Base-by-base conservation (phyloP, 2,113 vertebrate genomes). In the Phaetusa simplex region DNA sequence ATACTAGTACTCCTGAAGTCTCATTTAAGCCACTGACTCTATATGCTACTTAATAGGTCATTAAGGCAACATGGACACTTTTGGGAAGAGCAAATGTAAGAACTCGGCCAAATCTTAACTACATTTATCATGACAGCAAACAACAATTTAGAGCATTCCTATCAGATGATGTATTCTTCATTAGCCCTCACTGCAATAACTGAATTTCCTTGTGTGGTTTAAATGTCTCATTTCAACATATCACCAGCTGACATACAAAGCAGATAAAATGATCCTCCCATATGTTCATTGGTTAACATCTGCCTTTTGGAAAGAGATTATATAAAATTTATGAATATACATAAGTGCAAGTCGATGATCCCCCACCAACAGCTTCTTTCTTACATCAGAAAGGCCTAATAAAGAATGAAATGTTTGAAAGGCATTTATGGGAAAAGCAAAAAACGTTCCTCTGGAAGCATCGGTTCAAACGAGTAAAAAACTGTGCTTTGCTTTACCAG, bases 151-250 rank as follows among this genome's bases (percentile, higher is more conserved):
- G 2, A 84, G 65, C 40, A 79, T 67, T 89, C 56, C 72, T 36
- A 8, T 24, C 1, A 0, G 32, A 23, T 30, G 53, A 88, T 24
- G 32, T 19, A 61, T 3, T 69, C 36, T 53, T 49, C 52, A 12
- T 0, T 78, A 69, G 27, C 38, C 47, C 72, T 81, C 0, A 0
- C 34, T 2, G 10, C 77, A 94, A 9, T 20, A 7, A 10, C 38
- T 85, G 30, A 38, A 81, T 53, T 82, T 91, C 65, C 47, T 71
- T 15, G 38, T 43, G 77, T 14, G 32, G 26, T 49, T 65, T 21
- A 62, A 85, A 8, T 14, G 18, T 21, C n/a, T 52, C 4, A 1
- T 12, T 84, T 78, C 47, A 77, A 50, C 47, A 22, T 59, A 47
- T 19, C 79, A 27, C 23, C 21, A 59, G 49, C 27, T 40, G 66